Conservation (phyloP, 1,140 invertebrate genomes). For the Helicorthomorpha holstii region DNA sequence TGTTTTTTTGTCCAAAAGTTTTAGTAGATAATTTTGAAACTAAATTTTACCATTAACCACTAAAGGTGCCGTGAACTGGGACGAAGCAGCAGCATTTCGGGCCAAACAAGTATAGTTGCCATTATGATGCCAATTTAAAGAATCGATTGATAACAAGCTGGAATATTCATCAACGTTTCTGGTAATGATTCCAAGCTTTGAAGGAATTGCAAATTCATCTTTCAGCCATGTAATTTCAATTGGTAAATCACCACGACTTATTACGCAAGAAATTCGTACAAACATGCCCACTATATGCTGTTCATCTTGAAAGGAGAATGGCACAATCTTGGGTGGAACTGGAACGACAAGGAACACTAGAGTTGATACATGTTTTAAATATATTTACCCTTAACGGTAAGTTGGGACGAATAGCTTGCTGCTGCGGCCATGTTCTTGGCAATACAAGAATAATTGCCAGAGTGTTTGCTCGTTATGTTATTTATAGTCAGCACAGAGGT, state of each 20-base stretch:
- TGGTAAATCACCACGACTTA: conserved; percentile 47
- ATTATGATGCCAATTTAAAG: conserved; percentile 2
- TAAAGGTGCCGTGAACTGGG: conserved; percentile 58
- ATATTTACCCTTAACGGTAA: conserved; percentile 25
- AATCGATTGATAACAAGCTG: conserved; percentile 13
- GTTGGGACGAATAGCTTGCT: conserved; percentile 19
- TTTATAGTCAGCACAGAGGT: conserved; percentile 40
- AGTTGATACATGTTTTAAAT: neutral
- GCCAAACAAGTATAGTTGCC: conserved; percentile 60
- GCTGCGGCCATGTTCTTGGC: conserved; percentile 22
- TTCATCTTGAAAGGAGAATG: conserved; percentile 24
- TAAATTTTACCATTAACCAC: conserved; percentile 40
- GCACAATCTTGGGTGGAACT: conserved; percentile 33
- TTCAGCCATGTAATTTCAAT: conserved; percentile 26
- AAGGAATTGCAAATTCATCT: conserved; percentile 21
- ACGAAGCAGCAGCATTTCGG: conserved; percentile 54
- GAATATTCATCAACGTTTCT: conserved; percentile 18
- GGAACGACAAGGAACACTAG: neutral
- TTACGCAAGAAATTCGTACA: conserved; percentile 63
- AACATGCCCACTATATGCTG: conserved; percentile 27
- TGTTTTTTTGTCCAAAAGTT: neutral
- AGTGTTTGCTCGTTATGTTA: conserved; percentile 53
- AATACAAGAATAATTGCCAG: conserved; percentile 37
- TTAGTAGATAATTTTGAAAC: neutral
- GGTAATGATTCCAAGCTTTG: conserved; percentile 20